phyloP scores from a whole-genome alignment of 1,140 invertebrate genomes.

The Liolophura sinensis region DNA sequence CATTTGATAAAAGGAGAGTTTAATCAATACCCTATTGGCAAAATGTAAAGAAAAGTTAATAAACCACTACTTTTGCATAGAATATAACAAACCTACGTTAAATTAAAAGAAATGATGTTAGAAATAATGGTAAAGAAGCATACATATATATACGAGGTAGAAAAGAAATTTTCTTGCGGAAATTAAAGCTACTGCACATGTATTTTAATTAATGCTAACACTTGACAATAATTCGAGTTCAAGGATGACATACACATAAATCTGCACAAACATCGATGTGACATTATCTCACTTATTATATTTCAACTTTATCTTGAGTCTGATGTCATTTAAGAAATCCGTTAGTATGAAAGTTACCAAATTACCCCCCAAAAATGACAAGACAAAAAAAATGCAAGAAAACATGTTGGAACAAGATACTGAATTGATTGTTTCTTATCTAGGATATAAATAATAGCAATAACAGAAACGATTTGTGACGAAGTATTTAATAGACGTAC shows the following conservation, averaged over 20 bases:
- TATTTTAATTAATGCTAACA: no score
- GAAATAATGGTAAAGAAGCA: background rate
- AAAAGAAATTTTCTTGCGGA: no score
- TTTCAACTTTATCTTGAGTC: no score
- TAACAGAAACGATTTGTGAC: background rate
- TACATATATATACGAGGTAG: no score
- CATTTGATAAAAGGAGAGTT: background rate
- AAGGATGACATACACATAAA: no score
- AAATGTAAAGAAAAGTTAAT: background rate
- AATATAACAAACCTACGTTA: background rate
- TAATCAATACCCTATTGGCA: background rate
- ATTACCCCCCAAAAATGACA: background rate
- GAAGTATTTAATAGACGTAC: constrained; percentile 60
- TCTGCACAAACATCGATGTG: no score
- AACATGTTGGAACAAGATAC: background rate
- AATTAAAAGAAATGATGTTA: background rate
- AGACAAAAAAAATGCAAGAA: background rate
- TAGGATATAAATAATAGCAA: constrained; percentile 1
- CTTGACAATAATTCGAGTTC: no score
- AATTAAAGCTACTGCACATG: no score
- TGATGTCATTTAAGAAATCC: no score
- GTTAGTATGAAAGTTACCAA: background rate
- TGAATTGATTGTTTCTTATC: background rate
- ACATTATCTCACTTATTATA: no score
- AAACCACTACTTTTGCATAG: background rate